Base-by-base conservation (phyloP, 2,113 vertebrate genomes). In the Amphiprion percula region DNA sequence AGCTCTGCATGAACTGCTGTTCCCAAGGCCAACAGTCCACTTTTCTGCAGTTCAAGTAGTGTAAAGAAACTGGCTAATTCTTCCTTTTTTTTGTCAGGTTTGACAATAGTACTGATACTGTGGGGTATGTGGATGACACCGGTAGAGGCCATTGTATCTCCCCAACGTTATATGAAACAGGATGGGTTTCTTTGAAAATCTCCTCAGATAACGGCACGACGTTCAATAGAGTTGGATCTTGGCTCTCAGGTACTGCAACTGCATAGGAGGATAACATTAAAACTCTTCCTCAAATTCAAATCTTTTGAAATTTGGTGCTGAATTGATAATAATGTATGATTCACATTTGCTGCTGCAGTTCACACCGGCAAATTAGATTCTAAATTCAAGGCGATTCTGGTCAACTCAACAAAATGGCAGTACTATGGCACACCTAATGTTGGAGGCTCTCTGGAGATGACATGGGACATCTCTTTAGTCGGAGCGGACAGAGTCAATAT, bases 361-460 rank as follows among this genome's bases (percentile, higher is more conserved):
- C 97, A 99, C 70, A 95, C 95, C 17, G 95, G 91, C 80, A 99
- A 97, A 82, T 92, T 96, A 64, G 87, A 92, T 0, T 44, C 85
- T n/a, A 23, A 8, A 0, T 94, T 96, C 63, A 97, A 97, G 92
- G 94, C 95, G 10, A 52, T 68, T 0, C 59, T 98, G 66, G 90
- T 92, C 12, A 98, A 99, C 10, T 76, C 91, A 44, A 99, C 96
- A 1, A 94, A 92, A 58, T 99, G 98, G 98, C 98, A 99, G 56
- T 98, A 99, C 78, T 98, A 98, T 0, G 97, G 98, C 33, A 99
- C 97, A 0, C 66, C 95, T 0, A 60, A 75, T n/a, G 90, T 89
- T 0, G 52, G 62, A 0, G 97, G 96, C 1, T 76, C 50, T 64
- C 90, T 99, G 72, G 87, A 90, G 4, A 70, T 99, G 79, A 93